These are phyloP conservation scores for Potorous gilbertii DNA, from an alignment of 2,797 vertebrate genomes.

Conservation along the genomic window DNA sequence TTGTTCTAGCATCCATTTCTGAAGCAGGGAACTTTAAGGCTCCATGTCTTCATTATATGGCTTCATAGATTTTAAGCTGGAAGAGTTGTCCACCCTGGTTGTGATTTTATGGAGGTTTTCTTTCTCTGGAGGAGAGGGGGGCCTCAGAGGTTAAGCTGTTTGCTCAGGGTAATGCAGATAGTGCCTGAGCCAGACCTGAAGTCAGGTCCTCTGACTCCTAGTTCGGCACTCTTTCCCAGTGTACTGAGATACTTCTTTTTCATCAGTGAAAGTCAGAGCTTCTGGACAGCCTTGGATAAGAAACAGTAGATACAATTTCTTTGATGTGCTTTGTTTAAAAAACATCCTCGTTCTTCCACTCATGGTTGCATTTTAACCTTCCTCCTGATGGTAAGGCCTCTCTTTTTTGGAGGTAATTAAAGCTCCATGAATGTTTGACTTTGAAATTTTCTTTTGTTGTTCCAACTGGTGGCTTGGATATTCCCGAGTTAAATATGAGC, in stretches of 20 bases:
- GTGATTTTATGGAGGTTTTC: neutral
- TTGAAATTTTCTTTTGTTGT: slow-evolving; percentile 1
- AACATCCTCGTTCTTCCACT: neutral
- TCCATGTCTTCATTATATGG: neutral
- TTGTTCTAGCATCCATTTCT: neutral
- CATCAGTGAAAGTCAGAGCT: neutral
- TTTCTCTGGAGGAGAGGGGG: neutral
- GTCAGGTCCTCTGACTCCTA: neutral
- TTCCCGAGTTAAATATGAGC: neutral
- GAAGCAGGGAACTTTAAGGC: neutral
- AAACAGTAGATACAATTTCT: neutral
- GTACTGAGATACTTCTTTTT: neutral
- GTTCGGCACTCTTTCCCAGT: neutral
- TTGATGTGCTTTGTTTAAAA: neutral
- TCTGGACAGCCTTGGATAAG: neutral
- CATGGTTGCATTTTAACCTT: neutral
- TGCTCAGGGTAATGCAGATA: neutral
- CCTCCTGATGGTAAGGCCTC: neutral
- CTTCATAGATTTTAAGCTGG: neutral
- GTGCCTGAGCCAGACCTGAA: neutral
- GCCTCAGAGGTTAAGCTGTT: neutral
- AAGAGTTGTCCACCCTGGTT: neutral
- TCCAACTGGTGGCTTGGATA: neutral
- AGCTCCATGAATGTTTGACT: neutral
- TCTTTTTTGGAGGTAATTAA: neutral